Evolutionary conservation across 1,140 invertebrate species (phyloP).

Genomic region (Amphibalanus amphitrite): DNA sequence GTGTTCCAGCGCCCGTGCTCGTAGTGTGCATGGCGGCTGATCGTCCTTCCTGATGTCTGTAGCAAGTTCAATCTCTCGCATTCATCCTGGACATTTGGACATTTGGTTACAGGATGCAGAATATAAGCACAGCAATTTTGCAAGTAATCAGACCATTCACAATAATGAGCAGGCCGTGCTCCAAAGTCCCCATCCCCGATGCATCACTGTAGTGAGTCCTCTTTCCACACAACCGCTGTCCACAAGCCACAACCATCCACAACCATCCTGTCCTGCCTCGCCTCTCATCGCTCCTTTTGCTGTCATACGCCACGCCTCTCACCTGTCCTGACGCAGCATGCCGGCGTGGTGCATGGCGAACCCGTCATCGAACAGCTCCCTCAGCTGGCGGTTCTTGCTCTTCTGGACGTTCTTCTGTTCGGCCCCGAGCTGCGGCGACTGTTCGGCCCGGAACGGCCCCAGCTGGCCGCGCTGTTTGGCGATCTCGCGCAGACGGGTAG

Average conservation of each 20-base stretch:
- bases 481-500: conserved; percentile 54
- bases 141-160: too few species aligned
- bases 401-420: conserved; percentile 45
- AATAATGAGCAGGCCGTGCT: too few species aligned
- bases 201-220: too few species aligned
- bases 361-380: conserved; percentile 67
- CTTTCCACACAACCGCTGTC: too few species aligned
- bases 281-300: conserved; percentile 14
- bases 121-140: too few species aligned
- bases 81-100: too few species aligned
- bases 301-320: conserved; percentile 12
- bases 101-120: too few species aligned
- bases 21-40: too few species aligned
- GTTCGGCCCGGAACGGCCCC: conserved; percentile 42
- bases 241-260: conserved; percentile 8
- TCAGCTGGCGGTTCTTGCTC: conserved; percentile 54
- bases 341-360: conserved; percentile 96
- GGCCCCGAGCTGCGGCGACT: conserved; percentile 36
- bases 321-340: conserved; percentile 67
- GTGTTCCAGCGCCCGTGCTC: too few species aligned
- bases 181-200: too few species aligned
- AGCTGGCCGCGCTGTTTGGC: conserved; percentile 53
- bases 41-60: too few species aligned
- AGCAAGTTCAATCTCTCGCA: too few species aligned
- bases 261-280: conserved; percentile 16